These are phyloP conservation scores for Drosophila pectinifera DNA, from an alignment of 1,140 invertebrate species.

Conservation along the genomic window DNA sequence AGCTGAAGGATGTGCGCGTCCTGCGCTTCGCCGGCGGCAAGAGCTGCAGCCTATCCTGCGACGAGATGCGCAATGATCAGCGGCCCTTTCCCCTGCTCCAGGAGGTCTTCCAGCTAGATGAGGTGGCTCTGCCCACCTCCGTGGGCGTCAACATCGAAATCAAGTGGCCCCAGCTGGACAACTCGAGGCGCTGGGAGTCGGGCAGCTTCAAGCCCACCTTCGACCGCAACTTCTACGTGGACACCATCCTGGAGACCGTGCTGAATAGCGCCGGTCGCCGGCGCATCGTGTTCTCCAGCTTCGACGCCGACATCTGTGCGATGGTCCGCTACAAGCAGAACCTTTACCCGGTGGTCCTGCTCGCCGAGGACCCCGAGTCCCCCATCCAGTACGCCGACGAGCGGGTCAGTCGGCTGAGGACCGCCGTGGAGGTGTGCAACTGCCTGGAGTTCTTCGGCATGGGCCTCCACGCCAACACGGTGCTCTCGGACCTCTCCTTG, in stretches of 20 bases:
- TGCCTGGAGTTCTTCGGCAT: slow-evolving; percentile 93
- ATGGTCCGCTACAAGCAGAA: slow-evolving; percentile 97
- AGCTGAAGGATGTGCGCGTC: slow-evolving; percentile 15
- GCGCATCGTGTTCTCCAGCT: slow-evolving; percentile 95
- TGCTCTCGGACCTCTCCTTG: slow-evolving; percentile 89
- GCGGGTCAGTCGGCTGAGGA: slow-evolving; percentile 90
- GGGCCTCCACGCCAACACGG: slow-evolving; percentile 93
- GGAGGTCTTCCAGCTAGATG: slow-evolving; percentile 88
- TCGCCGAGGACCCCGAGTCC: slow-evolving; percentile 90
- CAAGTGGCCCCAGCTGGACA: slow-evolving; percentile 95
- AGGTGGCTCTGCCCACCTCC: slow-evolving; percentile 88
- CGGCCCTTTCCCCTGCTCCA: slow-evolving; percentile 96
- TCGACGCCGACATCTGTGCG: slow-evolving; percentile 96
- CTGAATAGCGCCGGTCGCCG: slow-evolving; percentile 90
- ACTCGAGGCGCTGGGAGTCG: slow-evolving; percentile 92
- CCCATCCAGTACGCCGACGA: slow-evolving; percentile 93
- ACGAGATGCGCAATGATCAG: slow-evolving; percentile 91
- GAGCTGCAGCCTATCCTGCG: slow-evolving; percentile 67
- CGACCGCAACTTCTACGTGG: slow-evolving; percentile 95
- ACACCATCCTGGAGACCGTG: slow-evolving; percentile 90
- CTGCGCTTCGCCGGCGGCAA: slow-evolving; percentile 24
- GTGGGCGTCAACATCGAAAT: slow-evolving; percentile 97
- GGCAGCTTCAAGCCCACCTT: slow-evolving; percentile 87
- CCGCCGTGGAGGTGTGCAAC: slow-evolving; percentile 91
- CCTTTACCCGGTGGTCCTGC: slow-evolving; percentile 95